Conservation (phyloP, 2,797 vertebrate species). For the Myioborus miniatus region DNA sequence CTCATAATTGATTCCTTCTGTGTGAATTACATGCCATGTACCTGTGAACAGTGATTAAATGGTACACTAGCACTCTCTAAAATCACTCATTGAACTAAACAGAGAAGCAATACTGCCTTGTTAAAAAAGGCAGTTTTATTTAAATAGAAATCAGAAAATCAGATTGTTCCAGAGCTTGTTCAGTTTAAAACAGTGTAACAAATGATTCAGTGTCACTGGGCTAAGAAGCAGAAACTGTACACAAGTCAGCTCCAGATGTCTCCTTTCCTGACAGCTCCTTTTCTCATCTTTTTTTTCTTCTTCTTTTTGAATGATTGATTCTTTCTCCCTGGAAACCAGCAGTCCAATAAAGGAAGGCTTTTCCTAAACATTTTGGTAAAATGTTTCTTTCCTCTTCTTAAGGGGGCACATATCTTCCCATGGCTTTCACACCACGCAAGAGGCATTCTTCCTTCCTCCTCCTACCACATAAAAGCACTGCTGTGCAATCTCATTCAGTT, state of each 20-base stretch:
- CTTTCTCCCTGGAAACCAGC: slow-evolving; percentile 54
- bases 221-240: background rate
- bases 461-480: background rate
- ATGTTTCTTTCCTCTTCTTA: slow-evolving; percentile 37
- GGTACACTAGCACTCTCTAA: background rate
- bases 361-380: slow-evolving; percentile 25
- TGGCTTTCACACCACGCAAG: background rate
- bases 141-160: background rate
- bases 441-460: slow-evolving; percentile 7
- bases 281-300: background rate
- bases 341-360: background rate
- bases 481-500: background rate
- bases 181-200: background rate
- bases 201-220: slow-evolving; percentile 15
- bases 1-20: background rate
- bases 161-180: background rate
- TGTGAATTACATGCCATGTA: background rate
- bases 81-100: background rate
- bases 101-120: background rate
- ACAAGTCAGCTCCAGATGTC: slow-evolving; percentile 45
- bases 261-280: slow-evolving; percentile 17
- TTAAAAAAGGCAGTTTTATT: background rate
- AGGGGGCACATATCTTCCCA: background rate
- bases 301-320: background rate
- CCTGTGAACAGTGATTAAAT: background rate